Base-by-base conservation (phyloP, 2,888 invertebrate species). In the Polylopha cassiicola region DNA sequence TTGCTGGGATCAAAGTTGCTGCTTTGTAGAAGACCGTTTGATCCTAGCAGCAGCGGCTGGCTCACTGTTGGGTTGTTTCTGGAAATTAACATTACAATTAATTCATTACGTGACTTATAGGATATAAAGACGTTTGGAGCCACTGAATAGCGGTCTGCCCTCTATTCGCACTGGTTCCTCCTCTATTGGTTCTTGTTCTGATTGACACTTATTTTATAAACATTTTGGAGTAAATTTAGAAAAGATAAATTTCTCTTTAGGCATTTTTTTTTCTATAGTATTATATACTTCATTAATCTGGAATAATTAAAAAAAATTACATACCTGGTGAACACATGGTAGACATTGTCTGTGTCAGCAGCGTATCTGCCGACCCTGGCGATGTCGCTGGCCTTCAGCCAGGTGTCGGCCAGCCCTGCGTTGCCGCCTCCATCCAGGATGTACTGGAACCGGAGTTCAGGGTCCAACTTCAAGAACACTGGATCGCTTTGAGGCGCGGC, bases 271-370 rank as follows among this genome's bases (percentile, higher is more conserved):
- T 8, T 3, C 8, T 16, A 7, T 3, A 15, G 2, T 4, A 15
- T 3, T 14, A 16, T 5, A 5, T 8, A 8, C 8, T 4, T 28
- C 8, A 24, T 14, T 15, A n/a, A 15, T 4, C 4, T n/a, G 3
- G 13, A 4, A 2, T 11, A 14, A 5, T 4, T 3, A n/a, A 13
- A 27, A 11, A 15, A n/a, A 2, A 3, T 3, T 2, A 9, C 38
- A 16, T 39, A 61, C 68, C 66, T 63, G 0, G 68, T 68, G 13
- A 65, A 69, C 0, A 69, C 43, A 50, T 67, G 68, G 26, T 66
- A 69, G 0, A 42, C 36, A 27, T 62, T 65, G 4, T 65, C 44
- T 0, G 3, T 17, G 1, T 57, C 58, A 1, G 66, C 61, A 4
- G 47, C 41, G 30, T 36, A 67, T 11, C 64, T 43, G 1, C 58